Base-by-base conservation (phyloP, 2,888 invertebrate genomes). In the Nineta flava region DNA sequence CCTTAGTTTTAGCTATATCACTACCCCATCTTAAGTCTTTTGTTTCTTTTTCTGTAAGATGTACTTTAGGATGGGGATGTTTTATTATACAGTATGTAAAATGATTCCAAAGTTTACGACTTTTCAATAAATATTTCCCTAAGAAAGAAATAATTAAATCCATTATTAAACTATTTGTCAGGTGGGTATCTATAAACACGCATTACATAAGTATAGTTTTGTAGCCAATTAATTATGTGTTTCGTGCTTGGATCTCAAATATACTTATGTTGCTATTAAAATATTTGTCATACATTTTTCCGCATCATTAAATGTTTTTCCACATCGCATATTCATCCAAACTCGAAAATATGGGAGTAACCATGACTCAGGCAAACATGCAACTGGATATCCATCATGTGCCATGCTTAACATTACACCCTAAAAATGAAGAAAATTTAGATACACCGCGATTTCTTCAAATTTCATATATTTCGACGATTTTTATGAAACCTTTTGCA, bases 351-450 rank as follows among this genome's bases (percentile, higher is more conserved):
- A 62, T 1, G 67, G 67, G 31, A 68, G 55, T 52, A 58, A 61
- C 49, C 65, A 55, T 19, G 58, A 57, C 13, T 65, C 58, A 2
- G 67, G 67, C 43, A 68, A 57, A 50, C 60, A 61, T 2, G 67
- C 67, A 13, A 68, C 53, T 9, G 66, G 64, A 55, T 58, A 68
- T 10, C 65, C 65, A 57, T 68, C 68, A 19, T 60, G 57, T 3
- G 65, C 66, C 57, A 68, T 53, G 13, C 55, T 55, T 10, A 48
- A 47, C 40, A 66, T 52, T 12, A 58, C 56, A 54, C 54, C 58
- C 63, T 63, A 46, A 19, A 53, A 49, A 38, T 48, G 46, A 47
- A 34, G 40, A 47, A 52, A 19, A 26, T 19, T 47, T 10, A 46
- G 16, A 43, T n/a, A 15, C 38, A 32, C n/a, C 34, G 9, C n/a